phyloP scores from a whole-genome alignment of 2,113 vertebrate genomes.

The Brachyistius frenatus region DNA sequence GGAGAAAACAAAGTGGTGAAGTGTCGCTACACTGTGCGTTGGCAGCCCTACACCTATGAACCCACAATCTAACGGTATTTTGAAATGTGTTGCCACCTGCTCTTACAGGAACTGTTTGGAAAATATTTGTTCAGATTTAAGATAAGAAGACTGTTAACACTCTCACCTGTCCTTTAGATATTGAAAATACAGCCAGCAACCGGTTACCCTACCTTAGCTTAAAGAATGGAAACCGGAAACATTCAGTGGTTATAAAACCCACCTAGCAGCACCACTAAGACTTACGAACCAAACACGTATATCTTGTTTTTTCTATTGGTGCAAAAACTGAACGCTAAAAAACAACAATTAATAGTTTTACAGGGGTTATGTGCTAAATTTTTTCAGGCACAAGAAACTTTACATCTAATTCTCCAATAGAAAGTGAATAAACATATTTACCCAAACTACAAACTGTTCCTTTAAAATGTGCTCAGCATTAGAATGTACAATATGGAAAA shows the following conservation, averaged over 20 bases:
- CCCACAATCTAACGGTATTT: slow-evolving; percentile 18
- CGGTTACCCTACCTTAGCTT: slow-evolving; percentile 1
- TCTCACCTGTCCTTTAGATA: not conserved
- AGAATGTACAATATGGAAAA: not conserved
- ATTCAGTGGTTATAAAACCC: not conserved
- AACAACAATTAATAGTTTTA: no score
- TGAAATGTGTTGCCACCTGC: slow-evolving; percentile 13
- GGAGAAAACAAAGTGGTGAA: no score
- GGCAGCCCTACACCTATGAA: not conserved
- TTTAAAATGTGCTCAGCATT: not conserved
- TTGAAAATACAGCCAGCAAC: slow-evolving; percentile 1
- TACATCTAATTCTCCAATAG: no score
- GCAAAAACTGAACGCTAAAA: no score
- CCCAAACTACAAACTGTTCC: not conserved
- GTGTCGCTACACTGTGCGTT: no score
- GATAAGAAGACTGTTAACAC: slow-evolving; percentile 2
- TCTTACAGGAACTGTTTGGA: slow-evolving; percentile 22
- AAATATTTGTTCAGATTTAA: not conserved
- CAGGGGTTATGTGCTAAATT: no score
- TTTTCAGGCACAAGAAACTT: no score
- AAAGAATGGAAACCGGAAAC: not conserved
- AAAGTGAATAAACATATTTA: no score
- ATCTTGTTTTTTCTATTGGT: not conserved
- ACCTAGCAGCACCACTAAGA: not conserved
- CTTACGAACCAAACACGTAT: not conserved